A percentile compares a stretch with the other conserved stretches of the same genome.
Evolutionary conservation across 2,113 vertebrate species (phyloP).

Genomic region (Ailurus styani): DNA sequence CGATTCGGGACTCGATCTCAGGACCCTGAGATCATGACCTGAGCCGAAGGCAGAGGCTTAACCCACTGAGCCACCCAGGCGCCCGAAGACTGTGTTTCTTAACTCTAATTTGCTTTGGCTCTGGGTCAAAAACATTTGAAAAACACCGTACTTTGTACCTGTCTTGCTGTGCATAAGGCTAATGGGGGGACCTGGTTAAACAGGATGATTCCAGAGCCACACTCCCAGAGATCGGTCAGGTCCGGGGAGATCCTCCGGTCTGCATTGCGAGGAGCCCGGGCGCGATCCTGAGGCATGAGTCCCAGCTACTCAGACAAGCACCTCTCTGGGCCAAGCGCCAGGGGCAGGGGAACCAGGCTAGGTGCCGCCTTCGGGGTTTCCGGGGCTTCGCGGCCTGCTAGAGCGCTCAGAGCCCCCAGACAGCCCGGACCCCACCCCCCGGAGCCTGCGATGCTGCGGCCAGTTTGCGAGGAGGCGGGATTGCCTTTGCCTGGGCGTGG

Average conservation of each 20-base stretch:
- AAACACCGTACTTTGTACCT: neutral
- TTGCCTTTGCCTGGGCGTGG: neutral
- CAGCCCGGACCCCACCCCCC: rapidly evolving
- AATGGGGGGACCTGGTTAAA: neutral
- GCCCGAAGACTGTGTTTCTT: neutral
- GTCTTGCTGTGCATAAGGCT: neutral
- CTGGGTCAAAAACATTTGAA: neutral
- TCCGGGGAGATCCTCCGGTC: neutral
- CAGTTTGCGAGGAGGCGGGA: neutral
- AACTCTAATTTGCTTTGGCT: neutral
- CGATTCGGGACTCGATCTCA: too few relatives aligned
- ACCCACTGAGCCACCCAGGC: too few relatives aligned
- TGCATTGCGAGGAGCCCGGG: neutral
- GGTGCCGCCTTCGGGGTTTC: too few relatives aligned
- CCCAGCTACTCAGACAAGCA: neutral
- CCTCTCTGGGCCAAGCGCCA: neutral
- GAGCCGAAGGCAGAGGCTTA: too few relatives aligned
- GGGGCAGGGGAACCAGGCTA: neutral
- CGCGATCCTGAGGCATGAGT: neutral
- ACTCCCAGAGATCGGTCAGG: neutral
- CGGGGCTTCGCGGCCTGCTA: too few relatives aligned
- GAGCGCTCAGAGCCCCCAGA: neutral
- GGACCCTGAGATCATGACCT: too few relatives aligned
- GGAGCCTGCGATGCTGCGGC: rapidly evolving
- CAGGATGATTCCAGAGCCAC: neutral